Conservation (phyloP, 1,140 invertebrate species). For the Polypedilum pembai region DNA sequence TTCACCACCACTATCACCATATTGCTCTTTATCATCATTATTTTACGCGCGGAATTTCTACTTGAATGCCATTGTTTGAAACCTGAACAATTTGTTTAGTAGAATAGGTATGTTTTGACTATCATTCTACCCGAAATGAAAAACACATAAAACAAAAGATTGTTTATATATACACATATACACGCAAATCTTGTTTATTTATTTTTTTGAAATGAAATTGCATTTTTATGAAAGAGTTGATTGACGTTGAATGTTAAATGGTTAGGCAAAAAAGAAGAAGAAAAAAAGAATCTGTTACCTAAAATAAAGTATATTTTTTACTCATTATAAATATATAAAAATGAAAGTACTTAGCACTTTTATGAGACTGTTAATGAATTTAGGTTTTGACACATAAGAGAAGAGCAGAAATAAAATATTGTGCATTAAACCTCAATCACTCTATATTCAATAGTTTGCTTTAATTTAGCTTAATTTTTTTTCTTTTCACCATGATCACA, state of each 20-base stretch:
- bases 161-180: too few species aligned
- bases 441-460: background rate
- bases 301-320: background rate
- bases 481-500: too few species aligned
- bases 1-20: too few species aligned
- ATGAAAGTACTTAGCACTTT: background rate
- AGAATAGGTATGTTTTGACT: background rate
- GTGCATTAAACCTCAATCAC: slow-evolving; percentile 25
- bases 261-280: background rate
- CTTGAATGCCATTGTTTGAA: slow-evolving; percentile 24
- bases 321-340: background rate
- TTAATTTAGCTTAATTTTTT: background rate
- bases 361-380: background rate
- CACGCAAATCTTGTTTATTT: too few species aligned
- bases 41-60: slow-evolving; percentile 24
- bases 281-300: background rate
- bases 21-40: background rate
- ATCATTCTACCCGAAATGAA: background rate
- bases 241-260: background rate
- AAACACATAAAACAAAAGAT: background rate
- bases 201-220: background rate
- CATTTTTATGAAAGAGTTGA: background rate
- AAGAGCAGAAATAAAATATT: background rate
- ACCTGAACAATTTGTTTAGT: slow-evolving; percentile 27
- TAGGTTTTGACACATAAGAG: background rate